Evolutionary conservation across 2,113 vertebrate genomes (phyloP).

Genomic region (Elanoides forficatus): DNA sequence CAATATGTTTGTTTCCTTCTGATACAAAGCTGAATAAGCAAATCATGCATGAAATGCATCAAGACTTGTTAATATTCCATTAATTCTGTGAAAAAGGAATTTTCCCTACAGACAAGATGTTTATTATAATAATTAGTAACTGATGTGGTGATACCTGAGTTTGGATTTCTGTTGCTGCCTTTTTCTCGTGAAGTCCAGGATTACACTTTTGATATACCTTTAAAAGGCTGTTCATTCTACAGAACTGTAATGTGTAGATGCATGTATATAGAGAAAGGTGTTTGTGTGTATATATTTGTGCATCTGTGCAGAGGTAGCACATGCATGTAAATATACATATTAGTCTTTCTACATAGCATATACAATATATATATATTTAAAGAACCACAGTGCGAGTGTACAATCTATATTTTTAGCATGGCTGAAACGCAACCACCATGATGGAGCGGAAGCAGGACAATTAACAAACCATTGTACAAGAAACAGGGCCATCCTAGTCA

Average conservation of each 20-base stretch:
- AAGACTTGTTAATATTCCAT: background rate
- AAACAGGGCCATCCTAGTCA: background rate
- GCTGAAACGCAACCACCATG: background rate
- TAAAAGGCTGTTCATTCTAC: background rate
- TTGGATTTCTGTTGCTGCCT: background rate
- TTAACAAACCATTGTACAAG: background rate
- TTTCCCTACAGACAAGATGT: background rate
- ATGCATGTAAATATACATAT: background rate
- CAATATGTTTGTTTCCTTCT: background rate
- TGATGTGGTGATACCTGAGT: background rate
- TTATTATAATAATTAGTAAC: background rate
- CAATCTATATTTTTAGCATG: background rate
- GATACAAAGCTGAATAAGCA: background rate
- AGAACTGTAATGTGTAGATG: rapidly evolving
- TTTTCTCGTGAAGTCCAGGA: background rate
- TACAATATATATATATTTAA: background rate
- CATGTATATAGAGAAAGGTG: background rate
- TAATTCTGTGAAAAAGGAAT: background rate
- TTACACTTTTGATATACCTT: background rate
- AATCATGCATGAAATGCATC: background rate
- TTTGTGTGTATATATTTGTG: too few relatives aligned
- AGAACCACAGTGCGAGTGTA: background rate
- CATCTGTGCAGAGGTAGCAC: background rate
- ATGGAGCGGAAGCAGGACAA: background rate
- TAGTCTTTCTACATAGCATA: background rate